Percentiles rank a stretch among this genome's conserved stretches.
These are phyloP conservation scores for Nephrotoma guestfalica DNA, from an alignment of 2,888 invertebrate genomes.

Conservation along the genomic window DNA sequence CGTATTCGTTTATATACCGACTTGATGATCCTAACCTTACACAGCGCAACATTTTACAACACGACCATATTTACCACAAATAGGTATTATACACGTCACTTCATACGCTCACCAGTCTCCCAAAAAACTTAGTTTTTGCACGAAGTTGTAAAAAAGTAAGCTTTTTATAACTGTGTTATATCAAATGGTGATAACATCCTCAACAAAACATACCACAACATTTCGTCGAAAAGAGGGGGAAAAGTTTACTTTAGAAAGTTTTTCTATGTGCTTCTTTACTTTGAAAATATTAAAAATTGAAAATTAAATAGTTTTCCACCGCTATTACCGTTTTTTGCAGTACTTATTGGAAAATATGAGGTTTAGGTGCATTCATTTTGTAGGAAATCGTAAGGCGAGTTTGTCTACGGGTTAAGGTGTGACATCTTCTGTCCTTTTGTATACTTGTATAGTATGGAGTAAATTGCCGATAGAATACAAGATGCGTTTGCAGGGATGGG, in stretches of 20 bases:
- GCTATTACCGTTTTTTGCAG: too few species aligned
- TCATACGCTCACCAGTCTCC: neutral
- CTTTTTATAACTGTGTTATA: neutral
- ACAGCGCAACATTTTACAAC: neutral
- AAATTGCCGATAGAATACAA: too few species aligned
- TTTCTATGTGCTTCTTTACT: neutral
- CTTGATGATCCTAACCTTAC: neutral
- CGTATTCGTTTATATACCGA: neutral
- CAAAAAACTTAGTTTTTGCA: neutral
- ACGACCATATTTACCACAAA: neutral
- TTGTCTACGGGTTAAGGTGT: too few species aligned
- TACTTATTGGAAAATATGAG: too few species aligned
- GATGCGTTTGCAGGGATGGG: too few species aligned
- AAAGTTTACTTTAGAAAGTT: neutral
- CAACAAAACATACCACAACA: neutral
- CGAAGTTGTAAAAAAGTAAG: neutral
- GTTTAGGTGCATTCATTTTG: too few species aligned
- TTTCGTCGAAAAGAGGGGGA: neutral
- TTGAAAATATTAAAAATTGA: neutral
- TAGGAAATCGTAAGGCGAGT: too few species aligned
- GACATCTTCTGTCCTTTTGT: too few species aligned
- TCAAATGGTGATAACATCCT: neutral
- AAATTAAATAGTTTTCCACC: neutral
- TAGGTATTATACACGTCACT: neutral
- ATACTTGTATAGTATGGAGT: too few species aligned